Evolutionary conservation across 2,888 invertebrate genomes (phyloP), one percentile per base, ranked within the genome.

Genomic region (Formica aserva): DNA sequence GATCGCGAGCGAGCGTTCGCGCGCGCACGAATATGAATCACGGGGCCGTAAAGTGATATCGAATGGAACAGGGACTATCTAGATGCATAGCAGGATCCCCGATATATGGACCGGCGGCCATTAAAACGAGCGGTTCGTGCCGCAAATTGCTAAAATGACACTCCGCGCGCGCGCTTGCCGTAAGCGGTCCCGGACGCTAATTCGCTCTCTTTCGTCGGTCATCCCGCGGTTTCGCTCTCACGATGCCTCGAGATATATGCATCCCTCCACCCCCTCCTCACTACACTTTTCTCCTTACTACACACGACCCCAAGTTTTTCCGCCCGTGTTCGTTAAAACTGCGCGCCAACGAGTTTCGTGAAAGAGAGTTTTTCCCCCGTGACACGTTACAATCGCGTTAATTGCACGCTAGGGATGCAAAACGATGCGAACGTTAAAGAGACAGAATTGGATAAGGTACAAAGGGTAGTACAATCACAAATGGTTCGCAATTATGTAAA

Each of bases 11-110:
- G 32, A 35, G 72, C 81, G 29, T 72, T 32, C 32, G 66, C 67
- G 72, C 29, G 32, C 48, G 65, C 80, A 48, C 45, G 41, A 85
- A 82, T 88, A 92, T 93, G 93, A 94, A 92, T 93, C 93, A 92
- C 90, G 85, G 86, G 88, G 88, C 91, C 90, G 87, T 92, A 92
- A 93, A 93, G 92, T 91, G 92, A 93, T 92, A 93, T 91, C 91
- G 88, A 82, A 83, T 86, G 88, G 84, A 87, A 90, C 78, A 69
- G 88, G 80, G 83, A 85, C 81, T 52, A 52, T 52, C 82, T 84
- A 81, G 63, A 77, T 71, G 85, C 74, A 26, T 77, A 85, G 67
- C 75, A 82, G 66, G 38, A 74, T 52, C 22, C 22, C 22, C 67
- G 60, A 45, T 22, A 48, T 78, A 57, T 67, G 82, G 78, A 52